These are phyloP conservation scores for Apotomis capreana DNA, from an alignment of 2,888 invertebrate genomes.

Conservation along the genomic window DNA sequence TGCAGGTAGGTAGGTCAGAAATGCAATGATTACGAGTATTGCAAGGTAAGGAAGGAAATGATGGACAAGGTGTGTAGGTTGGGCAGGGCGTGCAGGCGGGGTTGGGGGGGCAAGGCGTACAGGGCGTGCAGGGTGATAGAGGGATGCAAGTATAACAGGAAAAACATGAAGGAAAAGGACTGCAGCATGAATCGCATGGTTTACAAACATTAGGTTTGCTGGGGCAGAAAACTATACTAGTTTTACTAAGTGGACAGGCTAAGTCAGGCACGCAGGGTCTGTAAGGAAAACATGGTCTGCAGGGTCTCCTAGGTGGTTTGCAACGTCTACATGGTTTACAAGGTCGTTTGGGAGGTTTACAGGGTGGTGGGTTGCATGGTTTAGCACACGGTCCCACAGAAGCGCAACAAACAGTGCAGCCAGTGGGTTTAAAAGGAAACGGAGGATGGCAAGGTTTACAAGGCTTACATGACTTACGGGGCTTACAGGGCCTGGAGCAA, in stretches of 20 bases:
- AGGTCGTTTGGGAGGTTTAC: conserved; percentile 7
- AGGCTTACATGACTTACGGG: conserved; percentile 40
- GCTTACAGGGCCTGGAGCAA: background rate
- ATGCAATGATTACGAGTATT: conserved; percentile 1
- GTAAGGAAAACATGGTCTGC: conserved; percentile 18
- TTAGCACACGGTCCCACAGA: conserved; percentile 13
- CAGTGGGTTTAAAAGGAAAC: conserved; percentile 29
- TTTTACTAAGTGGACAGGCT: conserved; percentile 23
- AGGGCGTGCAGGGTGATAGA: background rate
- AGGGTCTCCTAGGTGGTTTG: conserved; percentile 28
- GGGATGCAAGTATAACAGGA: conserved; percentile 19
- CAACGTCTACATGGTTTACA: conserved; percentile 31
- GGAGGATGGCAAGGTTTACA: conserved; percentile 24
- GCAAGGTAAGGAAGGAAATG: background rate
- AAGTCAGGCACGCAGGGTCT: conserved; percentile 30
- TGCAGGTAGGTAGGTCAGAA: too few relatives aligned
- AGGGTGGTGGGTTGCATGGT: conserved; percentile 10
- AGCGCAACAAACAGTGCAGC: conserved; percentile 14
- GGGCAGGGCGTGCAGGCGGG: too few relatives aligned
- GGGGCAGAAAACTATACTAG: conserved; percentile 30
- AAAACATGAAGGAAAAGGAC: conserved; percentile 19
- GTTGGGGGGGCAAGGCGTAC: background rate
- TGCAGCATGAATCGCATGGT: conserved; percentile 26
- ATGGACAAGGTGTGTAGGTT: too few relatives aligned
- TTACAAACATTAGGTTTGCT: conserved; percentile 42